These are phyloP conservation scores for Drosophila silvestris DNA, from an alignment of 2,888 invertebrate genomes.

Conservation along the genomic window DNA sequence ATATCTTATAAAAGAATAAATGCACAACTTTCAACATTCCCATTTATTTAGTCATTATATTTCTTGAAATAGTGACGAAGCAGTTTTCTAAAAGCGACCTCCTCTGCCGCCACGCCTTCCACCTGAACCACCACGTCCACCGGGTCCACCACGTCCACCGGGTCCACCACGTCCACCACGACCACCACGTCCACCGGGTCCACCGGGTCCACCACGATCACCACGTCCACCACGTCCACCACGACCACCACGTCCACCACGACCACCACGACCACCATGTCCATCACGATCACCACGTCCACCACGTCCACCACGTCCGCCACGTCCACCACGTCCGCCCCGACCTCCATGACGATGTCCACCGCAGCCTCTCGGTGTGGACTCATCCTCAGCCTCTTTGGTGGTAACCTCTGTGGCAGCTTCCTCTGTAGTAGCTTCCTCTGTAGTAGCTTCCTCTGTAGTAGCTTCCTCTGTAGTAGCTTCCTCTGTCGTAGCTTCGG, in stretches of 20 bases:
- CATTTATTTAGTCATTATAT: not conserved
- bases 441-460: not conserved
- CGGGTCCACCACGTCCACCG: fast-evolving
- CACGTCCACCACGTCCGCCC: not conserved
- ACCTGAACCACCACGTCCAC: not conserved
- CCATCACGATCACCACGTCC: not conserved
- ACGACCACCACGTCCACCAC: not conserved
- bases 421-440: not conserved
- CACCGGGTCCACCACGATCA: no score
- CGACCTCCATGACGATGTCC: not conserved
- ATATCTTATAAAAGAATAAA: not conserved
- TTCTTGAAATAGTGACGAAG: not conserved
- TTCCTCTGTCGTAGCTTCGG: not conserved
- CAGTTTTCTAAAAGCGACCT: not conserved
- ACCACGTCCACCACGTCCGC: not conserved
- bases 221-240: no score
- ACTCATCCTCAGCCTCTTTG: fast-evolving
- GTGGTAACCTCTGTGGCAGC: not conserved
- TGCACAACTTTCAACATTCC: not conserved
- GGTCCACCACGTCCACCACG: fast-evolving
- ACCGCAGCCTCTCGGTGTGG: not conserved
- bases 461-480: not conserved
- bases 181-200: fast-evolving
- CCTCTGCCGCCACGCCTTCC: not conserved
- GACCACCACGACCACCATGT: not conserved